A percentile compares a stretch with the other conserved stretches of the same genome.
phyloP scores from a whole-genome alignment of 2,113 vertebrate species.

The Oncorhynchus masou region DNA sequence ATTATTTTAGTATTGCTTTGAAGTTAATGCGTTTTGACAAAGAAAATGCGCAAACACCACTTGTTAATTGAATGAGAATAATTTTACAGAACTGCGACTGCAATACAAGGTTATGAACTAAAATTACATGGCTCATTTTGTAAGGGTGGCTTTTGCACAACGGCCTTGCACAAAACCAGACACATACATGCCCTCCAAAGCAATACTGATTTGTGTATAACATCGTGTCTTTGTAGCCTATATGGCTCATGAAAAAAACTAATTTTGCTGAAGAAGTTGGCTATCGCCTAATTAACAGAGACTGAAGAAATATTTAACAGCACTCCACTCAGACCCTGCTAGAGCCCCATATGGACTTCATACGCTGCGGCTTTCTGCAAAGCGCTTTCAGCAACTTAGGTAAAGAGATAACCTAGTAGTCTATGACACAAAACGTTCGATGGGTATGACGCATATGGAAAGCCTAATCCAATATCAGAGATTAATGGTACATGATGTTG shows the following conservation, averaged over 20 bases:
- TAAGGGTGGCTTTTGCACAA: no score
- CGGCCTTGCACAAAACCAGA: not conserved
- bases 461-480: conserved; percentile 10
- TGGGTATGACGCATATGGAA: conserved; percentile 23
- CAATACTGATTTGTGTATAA: not conserved
- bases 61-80: not conserved
- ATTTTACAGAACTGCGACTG: not conserved
- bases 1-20: not conserved
- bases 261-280: not conserved
- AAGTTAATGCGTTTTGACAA: not conserved
- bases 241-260: not conserved
- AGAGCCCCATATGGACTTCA: not conserved
- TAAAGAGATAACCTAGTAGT: conserved; percentile 2
- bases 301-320: conserved; percentile 12
- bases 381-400: conserved; percentile 15
- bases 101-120: not conserved
- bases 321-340: conserved; percentile 17
- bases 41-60: not conserved
- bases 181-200: not conserved
- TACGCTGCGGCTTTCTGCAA: conserved; percentile 9
- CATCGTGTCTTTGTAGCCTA: not conserved
- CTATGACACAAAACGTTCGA: conserved; percentile 5
- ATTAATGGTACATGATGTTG: not conserved
- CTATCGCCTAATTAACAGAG: not conserved
- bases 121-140: not conserved